Evolutionary conservation across 2,888 invertebrate species (phyloP).

Genomic region (Herminia tarsipennalis): DNA sequence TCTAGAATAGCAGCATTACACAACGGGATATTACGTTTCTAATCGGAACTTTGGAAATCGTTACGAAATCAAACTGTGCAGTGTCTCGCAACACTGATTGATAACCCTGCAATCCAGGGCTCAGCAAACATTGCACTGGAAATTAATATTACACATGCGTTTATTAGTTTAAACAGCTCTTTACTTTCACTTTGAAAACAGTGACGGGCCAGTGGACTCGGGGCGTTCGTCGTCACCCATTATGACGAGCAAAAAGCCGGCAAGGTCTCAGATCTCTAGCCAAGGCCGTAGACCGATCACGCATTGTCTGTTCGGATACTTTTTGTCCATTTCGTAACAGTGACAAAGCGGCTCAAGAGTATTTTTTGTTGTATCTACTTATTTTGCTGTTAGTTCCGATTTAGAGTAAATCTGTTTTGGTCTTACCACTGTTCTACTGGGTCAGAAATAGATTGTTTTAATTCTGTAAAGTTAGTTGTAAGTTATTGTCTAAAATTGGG

Average conservation of each 20-base stretch:
- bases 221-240: slow-evolving; percentile 44
- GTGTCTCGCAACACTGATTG: slow-evolving; percentile 22
- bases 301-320: slow-evolving; percentile 49
- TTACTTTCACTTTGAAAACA: slow-evolving; percentile 47
- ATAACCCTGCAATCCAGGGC: slow-evolving; percentile 30
- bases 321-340: slow-evolving; percentile 49
- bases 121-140: slow-evolving; percentile 30
- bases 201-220: slow-evolving; percentile 27
- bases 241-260: slow-evolving; percentile 49
- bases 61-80: slow-evolving; percentile 12
- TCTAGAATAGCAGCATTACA: slow-evolving; percentile 5
- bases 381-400: no score
- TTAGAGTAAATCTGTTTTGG: no score
- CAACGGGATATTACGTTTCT: slow-evolving; percentile 10
- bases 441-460: neutral
- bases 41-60: slow-evolving; percentile 19
- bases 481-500: no score
- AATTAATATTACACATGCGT: slow-evolving; percentile 37
- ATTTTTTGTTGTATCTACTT: slow-evolving; percentile 9
- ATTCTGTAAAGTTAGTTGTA: no score
- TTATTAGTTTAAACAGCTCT: slow-evolving; percentile 17
- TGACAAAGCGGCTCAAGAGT: slow-evolving; percentile 9
- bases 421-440: no score
- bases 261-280: slow-evolving; percentile 61
- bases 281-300: slow-evolving; percentile 60